These are phyloP conservation scores for Steinernema feltiae DNA, from an alignment of 1,140 invertebrate genomes.

Conservation along the genomic window DNA sequence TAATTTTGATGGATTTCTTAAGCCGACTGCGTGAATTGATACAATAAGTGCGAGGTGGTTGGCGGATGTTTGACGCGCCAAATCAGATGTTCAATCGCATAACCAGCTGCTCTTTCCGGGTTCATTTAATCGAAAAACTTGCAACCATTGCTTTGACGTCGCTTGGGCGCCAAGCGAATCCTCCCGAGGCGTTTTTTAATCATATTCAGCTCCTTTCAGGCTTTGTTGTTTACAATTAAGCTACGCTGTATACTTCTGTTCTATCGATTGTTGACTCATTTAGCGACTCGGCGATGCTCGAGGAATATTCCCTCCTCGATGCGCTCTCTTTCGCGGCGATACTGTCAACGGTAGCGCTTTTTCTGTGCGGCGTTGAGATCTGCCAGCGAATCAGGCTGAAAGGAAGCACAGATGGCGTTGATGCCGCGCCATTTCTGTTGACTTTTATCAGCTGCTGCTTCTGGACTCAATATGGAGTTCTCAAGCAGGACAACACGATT, in stretches of 20 bases:
- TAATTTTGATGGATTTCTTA: no score
- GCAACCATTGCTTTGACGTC: no score
- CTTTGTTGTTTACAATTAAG: background rate
- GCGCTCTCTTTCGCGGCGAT: constrained; percentile 49
- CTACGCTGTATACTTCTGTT: background rate
- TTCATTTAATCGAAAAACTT: no score
- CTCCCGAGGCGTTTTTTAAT: no score
- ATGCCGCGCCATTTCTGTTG: constrained; percentile 32
- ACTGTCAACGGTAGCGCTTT: constrained; percentile 40
- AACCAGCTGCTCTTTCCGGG: no score
- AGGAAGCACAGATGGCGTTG: constrained; percentile 39
- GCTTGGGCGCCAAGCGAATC: no score
- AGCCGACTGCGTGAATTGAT: no score
- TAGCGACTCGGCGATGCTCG: constrained; percentile 19
- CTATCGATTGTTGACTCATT: background rate
- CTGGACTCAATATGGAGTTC: constrained; percentile 51
- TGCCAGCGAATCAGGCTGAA: constrained; percentile 40
- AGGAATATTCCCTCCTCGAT: constrained; percentile 31
- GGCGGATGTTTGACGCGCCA: no score
- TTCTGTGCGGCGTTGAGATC: constrained; percentile 47
- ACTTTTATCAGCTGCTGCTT: constrained; percentile 50
- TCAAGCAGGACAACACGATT: constrained; percentile 38
- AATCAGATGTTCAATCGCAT: no score
- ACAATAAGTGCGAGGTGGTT: no score
- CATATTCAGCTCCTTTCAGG: no score